These are phyloP conservation scores for Eupsilia transversa DNA, from an alignment of 2,888 invertebrate species.

Conservation along the genomic window DNA sequence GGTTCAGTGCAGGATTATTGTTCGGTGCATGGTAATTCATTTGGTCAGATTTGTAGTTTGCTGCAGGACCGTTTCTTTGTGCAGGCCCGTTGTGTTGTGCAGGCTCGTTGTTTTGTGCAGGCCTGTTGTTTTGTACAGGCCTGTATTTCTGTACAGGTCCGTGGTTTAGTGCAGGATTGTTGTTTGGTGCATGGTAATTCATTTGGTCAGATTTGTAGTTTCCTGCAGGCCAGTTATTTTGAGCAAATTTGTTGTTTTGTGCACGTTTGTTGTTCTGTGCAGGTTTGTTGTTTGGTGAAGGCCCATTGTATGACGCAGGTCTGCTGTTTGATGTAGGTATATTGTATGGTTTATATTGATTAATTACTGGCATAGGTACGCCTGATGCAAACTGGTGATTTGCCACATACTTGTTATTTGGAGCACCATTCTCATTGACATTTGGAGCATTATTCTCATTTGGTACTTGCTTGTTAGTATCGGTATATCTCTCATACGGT, in stretches of 20 bases:
- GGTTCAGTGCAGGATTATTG: too few species aligned
- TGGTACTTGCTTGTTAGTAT: neutral
- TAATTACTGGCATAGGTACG: neutral
- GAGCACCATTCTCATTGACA: neutral
- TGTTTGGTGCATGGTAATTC: neutral
- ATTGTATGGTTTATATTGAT: neutral
- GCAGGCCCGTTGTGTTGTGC: too few species aligned
- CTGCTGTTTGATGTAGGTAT: neutral
- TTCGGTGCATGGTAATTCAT: too few species aligned
- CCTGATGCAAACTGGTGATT: neutral
- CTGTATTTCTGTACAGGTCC: neutral
- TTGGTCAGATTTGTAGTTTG: too few species aligned
- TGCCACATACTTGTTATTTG: constrained; percentile 4
- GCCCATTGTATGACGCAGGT: neutral
- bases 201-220: constrained; percentile 1
- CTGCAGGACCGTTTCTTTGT: too few species aligned
- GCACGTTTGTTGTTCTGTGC: neutral
- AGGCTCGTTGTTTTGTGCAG: too few species aligned
- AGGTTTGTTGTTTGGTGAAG: neutral
- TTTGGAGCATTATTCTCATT: neutral
- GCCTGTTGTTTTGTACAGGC: neutral
- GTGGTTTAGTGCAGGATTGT: neutral
- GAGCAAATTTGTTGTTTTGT: neutral
- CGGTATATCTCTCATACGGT: neutral
- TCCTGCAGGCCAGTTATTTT: neutral